Conservation (phyloP, 2,797 vertebrate species). For the Pogoniulus pusillus region DNA sequence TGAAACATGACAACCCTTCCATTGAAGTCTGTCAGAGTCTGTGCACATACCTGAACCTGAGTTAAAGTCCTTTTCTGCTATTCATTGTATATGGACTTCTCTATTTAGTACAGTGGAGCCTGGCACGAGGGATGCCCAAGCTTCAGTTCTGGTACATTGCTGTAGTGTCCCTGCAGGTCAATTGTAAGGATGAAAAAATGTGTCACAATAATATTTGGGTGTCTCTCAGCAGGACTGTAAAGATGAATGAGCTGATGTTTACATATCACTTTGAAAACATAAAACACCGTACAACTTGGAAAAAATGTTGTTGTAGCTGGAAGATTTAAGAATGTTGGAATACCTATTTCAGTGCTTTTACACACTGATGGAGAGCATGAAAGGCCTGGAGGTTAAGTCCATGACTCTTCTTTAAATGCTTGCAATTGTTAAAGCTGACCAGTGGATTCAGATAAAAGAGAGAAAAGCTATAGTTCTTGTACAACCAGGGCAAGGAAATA, state of each 20-base stretch:
- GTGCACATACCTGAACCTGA: not conserved
- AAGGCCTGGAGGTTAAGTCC: slow-evolving; percentile 87
- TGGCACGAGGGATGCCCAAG: not conserved
- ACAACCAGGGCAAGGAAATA: not conserved
- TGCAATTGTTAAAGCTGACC: not conserved
- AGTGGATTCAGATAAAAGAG: not conserved
- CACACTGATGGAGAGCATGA: slow-evolving; percentile 89
- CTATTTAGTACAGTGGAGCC: not conserved
- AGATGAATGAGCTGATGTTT: not conserved
- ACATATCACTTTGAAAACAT: not conserved
- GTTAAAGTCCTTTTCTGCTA: not conserved
- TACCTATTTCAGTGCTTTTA: slow-evolving; percentile 92
- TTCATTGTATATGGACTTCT: not conserved
- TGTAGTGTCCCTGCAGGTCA: not conserved
- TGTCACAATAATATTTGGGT: not conserved
- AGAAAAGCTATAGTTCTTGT: not conserved
- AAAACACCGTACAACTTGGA: slow-evolving; percentile 69
- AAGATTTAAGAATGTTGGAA: slow-evolving; percentile 92
- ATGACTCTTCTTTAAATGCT: not conserved
- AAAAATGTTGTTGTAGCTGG: slow-evolving; percentile 91
- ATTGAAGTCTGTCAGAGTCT: not conserved
- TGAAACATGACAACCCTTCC: not conserved
- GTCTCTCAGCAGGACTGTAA: not conserved
- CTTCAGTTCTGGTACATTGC: not conserved
- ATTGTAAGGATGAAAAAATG: not conserved